A percentile compares a stretch with the other conserved stretches of the same genome.
phyloP scores from a whole-genome alignment of 1,140 invertebrate genomes.

The Meteorus sp. region DNA sequence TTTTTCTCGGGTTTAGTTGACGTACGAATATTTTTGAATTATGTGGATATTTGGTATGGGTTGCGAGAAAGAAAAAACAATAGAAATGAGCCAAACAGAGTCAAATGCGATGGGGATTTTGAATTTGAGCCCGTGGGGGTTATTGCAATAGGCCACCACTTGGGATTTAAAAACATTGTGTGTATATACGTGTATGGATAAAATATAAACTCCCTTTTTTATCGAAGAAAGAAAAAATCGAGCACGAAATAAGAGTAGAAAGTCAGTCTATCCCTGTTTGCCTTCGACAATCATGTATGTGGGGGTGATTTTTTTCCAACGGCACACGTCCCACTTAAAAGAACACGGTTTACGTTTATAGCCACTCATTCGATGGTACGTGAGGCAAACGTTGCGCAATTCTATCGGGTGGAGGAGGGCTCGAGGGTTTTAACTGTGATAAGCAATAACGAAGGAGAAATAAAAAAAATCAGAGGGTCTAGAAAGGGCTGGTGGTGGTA shows the following conservation, averaged over 20 bases:
- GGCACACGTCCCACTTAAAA: slow-evolving; percentile 56
- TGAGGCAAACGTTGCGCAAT: slow-evolving; percentile 42
- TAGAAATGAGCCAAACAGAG: not conserved
- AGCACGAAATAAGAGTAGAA: slow-evolving; percentile 15
- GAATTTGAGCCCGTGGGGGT: slow-evolving; percentile 55
- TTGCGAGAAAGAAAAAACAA: slow-evolving; percentile 6
- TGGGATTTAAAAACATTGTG: slow-evolving; percentile 52
- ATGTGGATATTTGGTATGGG: not conserved
- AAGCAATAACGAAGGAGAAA: slow-evolving; percentile 49
- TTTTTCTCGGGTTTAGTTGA: too few species aligned
- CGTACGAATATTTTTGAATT: too few species aligned
- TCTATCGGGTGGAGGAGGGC: slow-evolving; percentile 31
- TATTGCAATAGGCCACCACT: slow-evolving; percentile 60
- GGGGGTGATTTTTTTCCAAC: slow-evolving; percentile 56
- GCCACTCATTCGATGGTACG: slow-evolving; percentile 51
- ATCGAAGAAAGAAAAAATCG: slow-evolving; percentile 23
- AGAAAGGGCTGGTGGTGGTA: not conserved
- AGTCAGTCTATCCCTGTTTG: not conserved
- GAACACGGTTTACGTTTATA: slow-evolving; percentile 60
- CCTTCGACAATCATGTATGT: slow-evolving; percentile 46
- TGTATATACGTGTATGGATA: not conserved
- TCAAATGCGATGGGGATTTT: slow-evolving; percentile 41
- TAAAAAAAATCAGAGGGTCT: not conserved
- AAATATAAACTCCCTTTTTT: slow-evolving; percentile 35
- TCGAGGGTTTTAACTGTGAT: slow-evolving; percentile 37